Conservation (phyloP, 2,797 vertebrate genomes). For the Chaenodraco wilsoni region DNA sequence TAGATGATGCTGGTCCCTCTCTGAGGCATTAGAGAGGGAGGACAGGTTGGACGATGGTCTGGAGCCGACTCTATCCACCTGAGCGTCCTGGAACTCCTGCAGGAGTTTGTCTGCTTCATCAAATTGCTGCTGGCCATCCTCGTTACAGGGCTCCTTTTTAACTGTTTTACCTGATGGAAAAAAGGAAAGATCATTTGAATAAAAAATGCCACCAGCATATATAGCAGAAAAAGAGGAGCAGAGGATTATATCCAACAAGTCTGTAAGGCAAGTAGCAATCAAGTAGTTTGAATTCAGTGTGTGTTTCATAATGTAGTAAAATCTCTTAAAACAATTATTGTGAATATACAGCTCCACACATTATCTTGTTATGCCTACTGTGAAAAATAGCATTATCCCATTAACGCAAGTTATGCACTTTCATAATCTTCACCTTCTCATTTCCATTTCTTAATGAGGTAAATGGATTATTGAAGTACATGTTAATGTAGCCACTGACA, state of each 20-base stretch:
- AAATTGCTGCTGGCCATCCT: slow-evolving; percentile 91
- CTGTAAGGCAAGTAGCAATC: neutral
- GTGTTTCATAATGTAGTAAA: neutral
- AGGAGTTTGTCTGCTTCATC: slow-evolving; percentile 94
- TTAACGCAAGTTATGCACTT: neutral
- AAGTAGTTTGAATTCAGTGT: neutral
- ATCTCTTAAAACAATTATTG: neutral
- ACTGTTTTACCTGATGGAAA: slow-evolving; percentile 86
- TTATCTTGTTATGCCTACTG: neutral
- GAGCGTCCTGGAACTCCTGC: slow-evolving; percentile 95
- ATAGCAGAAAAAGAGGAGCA: neutral
- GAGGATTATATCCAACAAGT: neutral
- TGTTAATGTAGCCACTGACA: neutral
- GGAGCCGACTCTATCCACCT: slow-evolving; percentile 92
- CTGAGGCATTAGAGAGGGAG: slow-evolving; percentile 94
- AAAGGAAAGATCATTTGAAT: neutral
- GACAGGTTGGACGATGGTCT: slow-evolving; percentile 96
- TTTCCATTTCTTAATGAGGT: neutral
- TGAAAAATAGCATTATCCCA: neutral
- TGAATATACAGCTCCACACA: neutral
- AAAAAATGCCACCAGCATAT: neutral
- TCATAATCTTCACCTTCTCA: neutral
- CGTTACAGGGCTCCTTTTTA: slow-evolving; percentile 94
- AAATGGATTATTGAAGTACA: slow-evolving; percentile 5
- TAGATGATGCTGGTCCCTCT: slow-evolving; percentile 95